Base-by-base conservation (phyloP, 2,797 vertebrate species). In the Tragelaphus oryx region DNA sequence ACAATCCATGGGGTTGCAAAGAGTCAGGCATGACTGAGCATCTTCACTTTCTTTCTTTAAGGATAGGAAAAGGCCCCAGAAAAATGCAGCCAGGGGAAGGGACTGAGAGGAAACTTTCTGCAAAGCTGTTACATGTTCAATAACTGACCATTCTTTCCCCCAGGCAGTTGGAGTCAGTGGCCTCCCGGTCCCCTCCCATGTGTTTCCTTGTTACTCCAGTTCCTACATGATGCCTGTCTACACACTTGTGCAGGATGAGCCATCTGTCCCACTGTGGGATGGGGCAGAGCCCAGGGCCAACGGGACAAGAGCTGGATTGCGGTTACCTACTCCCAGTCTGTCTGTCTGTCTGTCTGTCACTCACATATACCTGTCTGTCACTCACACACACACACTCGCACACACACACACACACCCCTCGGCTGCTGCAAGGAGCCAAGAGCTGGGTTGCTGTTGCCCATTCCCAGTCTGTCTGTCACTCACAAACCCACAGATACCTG, bases 171-270 rank as follows among this genome's bases (percentile, higher is more conserved):
- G 55, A 14, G 16, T 4, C 3, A 4, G 22, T 4, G 14, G 59
- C 59, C 68, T 71, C 9, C 28, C 0, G 0, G 62, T 28, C 55
- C 79, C 71, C 48, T 14, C 8, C 33, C 24, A 7, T 0, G 11
- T 17, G 44, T 24, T 41, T 44, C 57, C 37, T 81, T 71, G 17
- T 7, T 3, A 54, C 37, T n/a, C 71, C 0, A 1, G 12, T 10
- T 20, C 59, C 8, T 26, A 7, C n/a, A 1, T 4, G 26, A 44
- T 5, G 22, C 7, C 33, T 44, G 16, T 17, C 44, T 22, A 8
- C 1, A 17, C 3, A 1, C 30, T n/a, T 54, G 2, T 1, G 24
- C 91, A 57, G 5, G 18, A 24, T 0, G 30, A 22, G 17, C 4
- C n/a, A n/a, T 14, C 57, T 5, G 28, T 41, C 50, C 59, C 2